Evolutionary conservation across 2,113 vertebrate species (phyloP), one percentile per base, ranked within the genome.

Genomic region (Platichthys flesus): DNA sequence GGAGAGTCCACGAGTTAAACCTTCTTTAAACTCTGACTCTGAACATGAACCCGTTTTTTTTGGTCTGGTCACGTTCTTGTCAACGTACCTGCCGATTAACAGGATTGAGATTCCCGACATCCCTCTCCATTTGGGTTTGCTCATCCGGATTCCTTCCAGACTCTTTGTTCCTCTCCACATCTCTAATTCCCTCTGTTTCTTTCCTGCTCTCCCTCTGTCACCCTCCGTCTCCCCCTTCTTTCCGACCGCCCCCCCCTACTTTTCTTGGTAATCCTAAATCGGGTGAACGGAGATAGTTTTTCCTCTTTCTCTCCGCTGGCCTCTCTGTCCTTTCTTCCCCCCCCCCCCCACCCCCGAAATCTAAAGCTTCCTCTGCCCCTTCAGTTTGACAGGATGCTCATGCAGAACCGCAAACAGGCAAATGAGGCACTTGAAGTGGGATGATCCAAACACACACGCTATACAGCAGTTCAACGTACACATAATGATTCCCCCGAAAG

Each of bases 181-280:
- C 65, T 74, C 69, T 73, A 87, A 81, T 72, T 47, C 58, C 61
- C 56, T 76, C 69, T 83, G 42, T 37, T 28, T 57, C 60, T 58
- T 24, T 60, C 68, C 58, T 35, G 56, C 42, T 85, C 61, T 71
- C 47, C 18, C 47, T 18, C 31, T 31, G 31, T 31, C 31, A 31
- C 31, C 31, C 31, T 8, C 6, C 31, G 1, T 31, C 31, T 31
- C 31, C 31, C 6, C 31, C 31, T 31, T 7, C 31, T 31, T 7
- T 8, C 31, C 31, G 6, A 31, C 37, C 15, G 9, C 49, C 15
- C 69, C 78, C 55, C 77, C 71, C 52, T 62, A 72, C 85, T 89
- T 88, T 87, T 82, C 87, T 87, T 75, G 70, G 63, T 89, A 92
- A 90, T 88, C 91, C 87, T 79, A 85, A 83, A 89, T 82, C 72